Base-by-base conservation (phyloP, 2,113 vertebrate genomes). In the Alosa alosa region DNA sequence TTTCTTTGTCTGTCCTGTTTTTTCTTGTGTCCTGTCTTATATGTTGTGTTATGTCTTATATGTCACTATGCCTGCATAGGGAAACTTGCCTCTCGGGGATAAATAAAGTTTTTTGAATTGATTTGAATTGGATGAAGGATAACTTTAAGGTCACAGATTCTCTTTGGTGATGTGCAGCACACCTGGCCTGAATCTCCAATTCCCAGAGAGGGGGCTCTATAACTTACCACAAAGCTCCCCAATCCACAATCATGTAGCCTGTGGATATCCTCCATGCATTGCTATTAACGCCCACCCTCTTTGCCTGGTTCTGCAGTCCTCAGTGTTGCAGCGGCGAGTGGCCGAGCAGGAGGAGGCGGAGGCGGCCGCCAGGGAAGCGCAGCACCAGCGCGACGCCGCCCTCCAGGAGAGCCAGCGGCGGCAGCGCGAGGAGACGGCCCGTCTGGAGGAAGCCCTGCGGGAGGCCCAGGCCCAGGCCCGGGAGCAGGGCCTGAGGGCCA, bases 271-370 rank as follows among this genome's bases (percentile, higher is more conserved):
- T n/a, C 4, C 57, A 60, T 60, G 57, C 20, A 17, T 52, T 15
- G 50, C 50, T 52, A 17, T 52, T 52, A 52, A 52, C 13, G 10
- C 11, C 4, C 6, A 60, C 18, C 18, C 18, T 4, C 2, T 60
- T 31, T 64, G n/a, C 39, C 10, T 39, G 31, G 4, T 39, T 6
- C 25, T 1, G 13, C 6, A 97, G 97, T 91, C 94, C 22, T 85
- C 92, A 72, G 88, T 88, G 82, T 91, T 96, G 68, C 94, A 93
- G 93, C 84, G 86, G 15, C 92, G 81, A 75, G 82, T 96, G 84
- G 84, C 84, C 0, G 94, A 96, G 81, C 87, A 91, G 82, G 94
- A 96, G 87, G 89, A 88, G 0, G 50, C 81, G 0, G 91, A 93
- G 60, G 89, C n/a, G 49, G 88, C 90, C 81, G 90, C 18, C 13